Evolutionary conservation across 1,140 invertebrate genomes (phyloP).

Genomic region (Gonioctena quinquepunctata): DNA sequence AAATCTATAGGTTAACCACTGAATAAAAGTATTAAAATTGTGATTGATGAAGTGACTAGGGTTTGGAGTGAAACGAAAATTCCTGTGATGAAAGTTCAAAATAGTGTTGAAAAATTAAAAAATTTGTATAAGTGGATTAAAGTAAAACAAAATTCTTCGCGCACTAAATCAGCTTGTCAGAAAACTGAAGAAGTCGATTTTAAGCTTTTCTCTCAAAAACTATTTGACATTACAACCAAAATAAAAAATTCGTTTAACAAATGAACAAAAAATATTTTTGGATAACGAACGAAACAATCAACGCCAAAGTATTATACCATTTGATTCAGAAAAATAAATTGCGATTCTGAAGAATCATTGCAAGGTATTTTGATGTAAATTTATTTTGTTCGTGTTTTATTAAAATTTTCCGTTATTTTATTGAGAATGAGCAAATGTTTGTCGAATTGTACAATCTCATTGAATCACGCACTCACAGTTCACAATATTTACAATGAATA

Average conservation of each 20-base stretch:
- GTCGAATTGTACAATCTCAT: no score
- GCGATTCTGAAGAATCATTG: neutral
- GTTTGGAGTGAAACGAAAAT: neutral
- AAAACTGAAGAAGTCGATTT: neutral
- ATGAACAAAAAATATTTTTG: neutral
- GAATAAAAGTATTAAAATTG: neutral
- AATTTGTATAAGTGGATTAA: neutral
- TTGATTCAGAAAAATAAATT: neutral
- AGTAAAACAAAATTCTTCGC: neutral
- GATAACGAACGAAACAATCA: neutral
- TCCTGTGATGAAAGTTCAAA: neutral
- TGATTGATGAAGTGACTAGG: neutral
- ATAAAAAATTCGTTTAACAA: neutral
- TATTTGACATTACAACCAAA: neutral
- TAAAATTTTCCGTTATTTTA: neutral
- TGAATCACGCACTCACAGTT: neutral
- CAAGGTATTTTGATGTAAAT: neutral
- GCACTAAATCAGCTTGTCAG: neutral
- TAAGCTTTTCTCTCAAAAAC: neutral
- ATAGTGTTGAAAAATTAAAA: neutral
- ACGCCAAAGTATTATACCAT: neutral
- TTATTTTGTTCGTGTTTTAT: neutral
- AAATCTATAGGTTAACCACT: neutral
- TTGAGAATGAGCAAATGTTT: no score
- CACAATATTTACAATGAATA: neutral